Evolutionary conservation across 2,113 vertebrate species (phyloP).

Genomic region (Chaetodon trifascialis): DNA sequence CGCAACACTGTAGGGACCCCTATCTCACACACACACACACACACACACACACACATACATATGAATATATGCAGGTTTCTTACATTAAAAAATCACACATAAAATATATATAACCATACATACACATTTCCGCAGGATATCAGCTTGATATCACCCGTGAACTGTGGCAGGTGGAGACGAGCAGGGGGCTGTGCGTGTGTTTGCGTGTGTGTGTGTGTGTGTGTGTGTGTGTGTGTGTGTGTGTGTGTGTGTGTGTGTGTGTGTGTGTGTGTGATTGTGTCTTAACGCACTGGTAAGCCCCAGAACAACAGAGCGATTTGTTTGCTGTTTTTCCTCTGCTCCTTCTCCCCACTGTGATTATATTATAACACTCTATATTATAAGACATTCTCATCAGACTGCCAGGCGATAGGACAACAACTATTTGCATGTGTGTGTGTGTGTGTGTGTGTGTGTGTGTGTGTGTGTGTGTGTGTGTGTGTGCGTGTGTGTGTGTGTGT

Average conservation of each 20-base stretch:
- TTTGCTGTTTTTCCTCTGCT: constrained; percentile 29
- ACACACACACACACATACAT: not conserved
- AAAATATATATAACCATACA: not conserved
- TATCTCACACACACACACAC: not conserved
- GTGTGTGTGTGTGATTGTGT: not conserved
- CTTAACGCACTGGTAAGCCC: constrained; percentile 48
- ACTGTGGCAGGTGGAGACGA: constrained; percentile 54
- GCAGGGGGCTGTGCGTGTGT: constrained; percentile 19
- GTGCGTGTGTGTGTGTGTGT: not conserved
- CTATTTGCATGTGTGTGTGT: not conserved
- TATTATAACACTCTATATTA: constrained; percentile 22
- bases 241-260: constrained; percentile 9
- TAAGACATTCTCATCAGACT: constrained; percentile 25
- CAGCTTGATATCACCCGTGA: constrained; percentile 27
- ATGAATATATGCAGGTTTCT: not conserved
- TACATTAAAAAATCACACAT: not conserved
- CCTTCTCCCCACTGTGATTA: not conserved
- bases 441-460: not conserved
- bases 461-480: not conserved
- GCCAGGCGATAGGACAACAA: constrained; percentile 1
- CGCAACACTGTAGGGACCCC: not conserved
- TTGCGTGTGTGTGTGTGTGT: not conserved
- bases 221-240: constrained; percentile 9
- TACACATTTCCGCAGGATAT: constrained; percentile 4
- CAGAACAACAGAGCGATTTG: constrained; percentile 41